Evolutionary conservation across 30 jellyfish, hydroid and myxozoan genomes (phyloP), one percentile per base, ranked within the genome.

Genomic region (Catostylus mosaicus): DNA sequence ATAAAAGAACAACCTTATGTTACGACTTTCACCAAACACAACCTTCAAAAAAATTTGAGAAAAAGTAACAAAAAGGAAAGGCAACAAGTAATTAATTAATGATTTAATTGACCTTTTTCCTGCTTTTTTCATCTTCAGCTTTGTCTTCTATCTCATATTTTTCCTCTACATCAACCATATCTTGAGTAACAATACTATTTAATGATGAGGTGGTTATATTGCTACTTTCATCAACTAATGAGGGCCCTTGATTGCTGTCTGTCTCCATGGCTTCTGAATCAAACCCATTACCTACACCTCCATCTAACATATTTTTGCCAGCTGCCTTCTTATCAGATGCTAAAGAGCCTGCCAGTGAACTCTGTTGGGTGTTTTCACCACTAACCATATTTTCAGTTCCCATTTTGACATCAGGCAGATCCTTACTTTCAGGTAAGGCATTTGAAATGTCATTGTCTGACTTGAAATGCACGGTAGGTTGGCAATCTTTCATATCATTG

Each of bases 111-210:
- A 50, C 63, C 81, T 31, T 59, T 37, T 59, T 27, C 26, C 71
- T 59, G 38, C 45, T 32, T 30, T 72, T 37, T 23, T 71, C 74
- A 18, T 46, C 64, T 78, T 68, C 77, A 24, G 48, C 73, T 52
- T 66, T 80, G 40, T 78, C 75, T 30, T 78, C 96, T 22, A 46
- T 46, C 33, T 26, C 68, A 27, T 40, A 86, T 31, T 59, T 56
- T 56, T 54, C 86, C 32, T 86, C 96, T 48, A 38, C 96, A 31
- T 76, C 91, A 36, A 78, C 67, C 83, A 77, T 74, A 1, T 33
- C 36, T 23, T 72, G 88, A 60, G 88, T 77, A 8, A 71, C 20
- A 31, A 29, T 65, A 48, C 63, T 51, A 19, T 64, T 31, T 16
- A 31, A 2, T 10, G 84, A 31, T 22, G 73, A 31, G 43, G 46